Conservation (phyloP, 2,113 vertebrate species). For the Calcarius ornatus region DNA sequence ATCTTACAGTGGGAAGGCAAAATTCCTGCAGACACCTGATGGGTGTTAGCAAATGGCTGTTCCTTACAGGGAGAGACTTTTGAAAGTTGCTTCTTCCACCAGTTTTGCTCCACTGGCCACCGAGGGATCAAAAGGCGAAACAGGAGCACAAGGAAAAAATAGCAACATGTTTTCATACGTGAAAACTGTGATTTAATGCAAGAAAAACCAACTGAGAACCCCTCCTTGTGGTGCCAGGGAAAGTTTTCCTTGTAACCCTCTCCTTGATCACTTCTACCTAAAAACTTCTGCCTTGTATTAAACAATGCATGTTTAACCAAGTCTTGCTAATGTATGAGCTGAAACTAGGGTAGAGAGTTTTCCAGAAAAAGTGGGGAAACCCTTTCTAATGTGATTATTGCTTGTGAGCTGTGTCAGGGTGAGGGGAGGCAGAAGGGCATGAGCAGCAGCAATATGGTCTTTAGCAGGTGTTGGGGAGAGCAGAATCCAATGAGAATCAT, state of each 20-base stretch:
- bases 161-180: not conserved
- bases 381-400: not conserved
- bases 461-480: conserved; percentile 49
- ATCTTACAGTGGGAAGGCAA: not conserved
- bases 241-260: not conserved
- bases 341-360: not conserved
- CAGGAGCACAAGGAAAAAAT: not conserved
- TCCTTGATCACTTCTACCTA: not conserved
- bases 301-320: not conserved
- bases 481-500: conserved; percentile 53
- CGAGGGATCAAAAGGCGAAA: not conserved
- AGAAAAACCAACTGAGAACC: not conserved
- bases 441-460: not conserved
- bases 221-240: not conserved
- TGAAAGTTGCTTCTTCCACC: not conserved
- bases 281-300: not conserved
- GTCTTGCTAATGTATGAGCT: not conserved
- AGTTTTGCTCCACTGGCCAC: not conserved
- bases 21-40: not conserved
- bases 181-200: not conserved
- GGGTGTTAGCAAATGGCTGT: not conserved
- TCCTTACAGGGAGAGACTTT: not conserved
- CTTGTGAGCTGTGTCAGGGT: fast-evolving
- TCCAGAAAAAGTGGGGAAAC: not conserved
- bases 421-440: not conserved